These are phyloP conservation scores for Tethea ocularis DNA, from an alignment of 2,888 invertebrate genomes.

Conservation along the genomic window DNA sequence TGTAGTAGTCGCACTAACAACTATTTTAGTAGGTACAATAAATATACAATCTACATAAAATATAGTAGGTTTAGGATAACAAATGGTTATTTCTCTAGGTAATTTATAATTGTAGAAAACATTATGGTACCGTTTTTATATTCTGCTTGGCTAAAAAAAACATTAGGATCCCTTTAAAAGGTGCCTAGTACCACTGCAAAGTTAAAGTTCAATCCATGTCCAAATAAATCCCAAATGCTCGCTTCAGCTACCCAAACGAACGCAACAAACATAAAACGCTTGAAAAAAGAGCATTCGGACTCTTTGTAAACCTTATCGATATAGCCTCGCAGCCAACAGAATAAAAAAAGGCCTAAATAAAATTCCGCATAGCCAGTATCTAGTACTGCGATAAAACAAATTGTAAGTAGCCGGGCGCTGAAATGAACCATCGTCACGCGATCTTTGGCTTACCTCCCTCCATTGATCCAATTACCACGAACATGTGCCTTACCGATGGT, in stretches of 20 bases:
- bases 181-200: too few species aligned
- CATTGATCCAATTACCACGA: conserved; percentile 36
- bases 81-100: too few species aligned
- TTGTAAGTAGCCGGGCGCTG: conserved; percentile 48
- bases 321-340: conserved; percentile 26
- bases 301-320: conserved; percentile 19
- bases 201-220: too few species aligned
- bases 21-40: too few species aligned
- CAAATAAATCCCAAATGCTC: not conserved
- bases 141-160: too few species aligned
- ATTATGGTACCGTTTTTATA: too few species aligned
- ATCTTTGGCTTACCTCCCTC: conserved; percentile 40
- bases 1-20: too few species aligned
- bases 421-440: conserved; percentile 58
- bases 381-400: conserved; percentile 69
- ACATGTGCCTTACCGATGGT: not conserved
- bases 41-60: too few species aligned
- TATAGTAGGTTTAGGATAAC: too few species aligned
- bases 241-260: not conserved
- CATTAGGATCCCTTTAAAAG: too few species aligned
- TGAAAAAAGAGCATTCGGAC: not conserved
- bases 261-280: not conserved
- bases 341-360: conserved; percentile 32
- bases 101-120: too few species aligned
- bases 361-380: conserved; percentile 58